Base-by-base conservation (phyloP, 2,113 vertebrate genomes). In the Serinus canaria region DNA sequence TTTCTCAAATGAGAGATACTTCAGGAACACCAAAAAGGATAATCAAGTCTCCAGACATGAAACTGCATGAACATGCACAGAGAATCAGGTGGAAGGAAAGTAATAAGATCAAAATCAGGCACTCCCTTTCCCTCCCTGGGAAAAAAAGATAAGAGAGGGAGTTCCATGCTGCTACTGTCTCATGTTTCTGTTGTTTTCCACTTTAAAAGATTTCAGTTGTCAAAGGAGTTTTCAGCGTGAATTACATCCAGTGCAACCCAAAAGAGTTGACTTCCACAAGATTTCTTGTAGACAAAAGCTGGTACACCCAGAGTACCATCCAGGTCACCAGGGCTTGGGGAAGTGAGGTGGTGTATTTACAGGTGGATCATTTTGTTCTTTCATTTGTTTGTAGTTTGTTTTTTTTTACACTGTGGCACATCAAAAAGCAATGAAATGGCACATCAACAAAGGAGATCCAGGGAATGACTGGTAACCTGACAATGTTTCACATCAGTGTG, bases 21-120 rank as follows among this genome's bases (percentile, higher is more conserved):
- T 83, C 83, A 79, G 66, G 73, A 88, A 82, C 66, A 93, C 66
- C 68, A 82, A 56, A 87, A 86, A 92, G 5, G 0, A 77, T 63
- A 91, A 94, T 94, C 86, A 92, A 74, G 73, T 60, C 77, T 95
- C 87, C 85, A 95, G 73, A 94, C 85, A 58, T 52, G 64, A 94
- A 85, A 58, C 47, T 67, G 53, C 87, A 84, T 37, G 89, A 92
- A 91, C 66, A 56, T 3, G 3, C 93, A 92, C 0, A 0, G 49
- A 94, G 53, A 70, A 77, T 63, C 75, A 91, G 90, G 92, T 88
- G 64, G 85, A 94, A 96, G 53, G 81, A 85, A 92, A 31, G 46
- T n/a, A 92, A 3, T 21, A 88, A 94, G 93, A 95, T 94, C 90
- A 94, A 95, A 96, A 92, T 31, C 37, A 90, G 87, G 35, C 82